Base-by-base conservation (phyloP, 2,113 vertebrate genomes). In the Callipepla squamata region DNA sequence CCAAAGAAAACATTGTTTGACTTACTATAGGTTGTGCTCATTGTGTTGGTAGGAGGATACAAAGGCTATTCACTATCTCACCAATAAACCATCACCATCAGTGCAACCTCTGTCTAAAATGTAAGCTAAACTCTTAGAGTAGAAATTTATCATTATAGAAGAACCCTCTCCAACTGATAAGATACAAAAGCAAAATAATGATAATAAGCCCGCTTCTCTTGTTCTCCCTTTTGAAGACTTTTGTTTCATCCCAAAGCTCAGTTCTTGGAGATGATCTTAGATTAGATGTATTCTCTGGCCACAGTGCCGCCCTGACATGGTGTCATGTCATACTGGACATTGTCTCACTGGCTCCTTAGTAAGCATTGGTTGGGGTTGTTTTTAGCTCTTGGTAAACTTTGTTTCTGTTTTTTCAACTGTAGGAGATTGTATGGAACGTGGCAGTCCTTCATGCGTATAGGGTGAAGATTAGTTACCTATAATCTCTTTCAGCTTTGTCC, bases 11-110 rank as follows among this genome's bases (percentile, higher is more conserved):
- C 1, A 1, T 20, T 53, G 28, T 62, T 80, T 61, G n/a, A 42
- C 40, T 48, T 22, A 1, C 8, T 53, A 7, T 13, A 42, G 32
- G 8, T 28, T 30, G 61, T 25, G 4, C 0, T 4, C 2, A 1
- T 40, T 28, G 6, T 9, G 51, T 61, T 17, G 20, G 25, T 40
- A 16, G 30, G 51, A 74, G 23, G 51, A 30, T 3, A 2, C 2
- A 8, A 9, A 45, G 25, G 22, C 58, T 48, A 1, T 38, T 44
- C 25, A 11, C 34, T 26, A 6, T 5, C 13, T 32, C 14, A 30
- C 26, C 44, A n/a, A 19, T 32, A 58, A 19, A n/a, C 21, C 44
- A 1, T 50, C 74, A 15, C 9, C 13, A 36, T 17, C 44, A 6
- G n/a, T 5, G 9, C 0, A 76, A 40, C 28, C 18, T 55, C 45